Base-by-base conservation (phyloP, 1,140 invertebrate genomes). In the Drosophila santomea region DNA sequence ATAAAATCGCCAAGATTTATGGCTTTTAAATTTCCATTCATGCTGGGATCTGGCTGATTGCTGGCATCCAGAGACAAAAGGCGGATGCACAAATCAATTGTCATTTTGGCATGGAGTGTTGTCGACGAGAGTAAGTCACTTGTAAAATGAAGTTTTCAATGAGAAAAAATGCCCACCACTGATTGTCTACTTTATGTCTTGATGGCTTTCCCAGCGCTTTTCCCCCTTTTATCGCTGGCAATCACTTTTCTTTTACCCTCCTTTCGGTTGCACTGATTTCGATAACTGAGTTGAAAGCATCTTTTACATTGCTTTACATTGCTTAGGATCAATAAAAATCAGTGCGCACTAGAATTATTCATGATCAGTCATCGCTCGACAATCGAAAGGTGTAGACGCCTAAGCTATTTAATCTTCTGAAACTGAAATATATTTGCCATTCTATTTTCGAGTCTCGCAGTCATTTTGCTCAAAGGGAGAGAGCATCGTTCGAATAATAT, bases 1-100 rank as follows among this genome's bases (percentile, higher is more conserved):
- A 82, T 68, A 74, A 82, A 83, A 61, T 52, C 59, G 4, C 23
- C 64, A 69, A 79, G 75, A 83, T 83, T 83, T 83, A 83, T 83
- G 80, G 80, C 64, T 84, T 84, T 83, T 83, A 80, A 84, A 84
- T 71, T 84, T 76, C 67, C 72, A 84, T 84, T 80, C 75, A 72
- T 75, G 60, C 50, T 20, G 67, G 52, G 44, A 71, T 66, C 55
- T 45, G 47, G 38, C 55, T 71, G 75, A 84, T 83, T 77, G 66
- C 54, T 57, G 2, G 15, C 36, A 76, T 38, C 6, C 25, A 55
- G 15, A 28, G 51, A 23, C 58, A 36, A 39, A 60, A 60, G 79
- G 79, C 79, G 79, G 79, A 81, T 82, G 62, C 62, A 81, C 79
- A 81, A 81, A 68, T 81, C 79, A 80, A 80, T 81, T 81, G 64